Base-by-base conservation (phyloP, 1,140 invertebrate genomes). In the Apis laboriosa region DNA sequence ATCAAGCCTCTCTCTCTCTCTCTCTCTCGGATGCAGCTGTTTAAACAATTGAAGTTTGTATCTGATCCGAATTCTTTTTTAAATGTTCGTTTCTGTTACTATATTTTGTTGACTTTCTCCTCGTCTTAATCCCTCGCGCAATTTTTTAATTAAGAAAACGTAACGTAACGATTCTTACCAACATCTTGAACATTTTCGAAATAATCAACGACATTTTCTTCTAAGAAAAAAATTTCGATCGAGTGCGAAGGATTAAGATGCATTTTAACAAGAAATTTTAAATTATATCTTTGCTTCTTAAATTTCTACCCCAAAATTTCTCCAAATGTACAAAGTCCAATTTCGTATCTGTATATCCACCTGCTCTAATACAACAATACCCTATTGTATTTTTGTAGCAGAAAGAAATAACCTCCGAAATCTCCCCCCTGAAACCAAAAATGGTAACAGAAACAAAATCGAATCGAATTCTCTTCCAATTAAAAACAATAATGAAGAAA, bases 51-150 rank as follows among this genome's bases (percentile, higher is more conserved):
- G 4, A 4, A 21, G 53, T 64, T 56, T 28, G 13, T 24, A 51
- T 51, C 58, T 53, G 17, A 28, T 17, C 34, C 5, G 2, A 15
- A 60, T n/a, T 21, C 9, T 51, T 55, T 66, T 51, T 12, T 66
- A 49, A 24, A 19, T 55, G 55, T 49, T 68, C 53, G 76, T 58
- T 64, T 75, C 28, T 75, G 19, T 80, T 55, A 77, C 51, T 28
- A 71, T 34, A n/a, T 3, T 28, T 24, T 1, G 7, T 28, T 17
- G 21, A 60, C 13, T 72, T 15, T 24, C 15, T n/a, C 21, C 51
- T 13, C 21, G 13, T 63, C n/a, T 28, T 51, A 64, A 28, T n/a
- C 24, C n/a, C 49, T 64, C 34, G 49, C 70, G 11, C 51, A 53
- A 8, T 34, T 17, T 15, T 11, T 73, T 34, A 1, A 9, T n/a